Conservation (phyloP, 2,888 invertebrate genomes). For the Antheraea assamensis region DNA sequence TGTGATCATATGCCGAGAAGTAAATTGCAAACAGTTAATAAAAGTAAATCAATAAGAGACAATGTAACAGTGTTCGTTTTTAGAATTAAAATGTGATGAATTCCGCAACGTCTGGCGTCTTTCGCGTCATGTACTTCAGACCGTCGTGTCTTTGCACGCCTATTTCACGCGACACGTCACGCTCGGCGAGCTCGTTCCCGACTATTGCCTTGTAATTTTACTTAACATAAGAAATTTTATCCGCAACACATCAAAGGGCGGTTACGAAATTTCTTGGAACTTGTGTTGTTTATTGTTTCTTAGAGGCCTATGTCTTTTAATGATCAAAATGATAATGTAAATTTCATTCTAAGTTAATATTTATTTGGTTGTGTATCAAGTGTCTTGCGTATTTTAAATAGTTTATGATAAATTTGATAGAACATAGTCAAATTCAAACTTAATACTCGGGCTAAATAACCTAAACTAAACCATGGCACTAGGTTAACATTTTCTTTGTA, state of each 20-base stretch:
- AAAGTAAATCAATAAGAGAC: not conserved
- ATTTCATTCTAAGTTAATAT: not conserved
- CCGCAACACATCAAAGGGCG: conserved; percentile 58
- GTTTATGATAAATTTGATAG: not conserved
- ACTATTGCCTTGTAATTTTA: conserved; percentile 56
- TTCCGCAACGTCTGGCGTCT: conserved; percentile 2
- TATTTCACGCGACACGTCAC: conserved; percentile 61
- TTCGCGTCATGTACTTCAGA: conserved; percentile 28
- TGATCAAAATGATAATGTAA: not conserved
- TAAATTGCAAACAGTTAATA: not conserved
- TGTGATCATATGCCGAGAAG: no score
- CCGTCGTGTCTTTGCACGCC: conserved; percentile 54
- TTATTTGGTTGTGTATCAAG: not conserved
- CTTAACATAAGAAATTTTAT: conserved; percentile 68
- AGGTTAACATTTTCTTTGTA: not conserved
- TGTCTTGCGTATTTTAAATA: not conserved
- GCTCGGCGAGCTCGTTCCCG: conserved; percentile 48
- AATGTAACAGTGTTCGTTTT: not conserved
- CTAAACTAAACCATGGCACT: not conserved
- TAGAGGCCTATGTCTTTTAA: conserved; percentile 1
- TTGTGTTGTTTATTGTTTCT: conserved; percentile 44
- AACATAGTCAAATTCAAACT: not conserved
- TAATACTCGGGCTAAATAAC: not conserved
- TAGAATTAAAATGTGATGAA: conserved; percentile 2
- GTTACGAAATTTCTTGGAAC: conserved; percentile 51